Base-by-base conservation (phyloP, 2,888 invertebrate genomes). In the Nowickia ferox region DNA sequence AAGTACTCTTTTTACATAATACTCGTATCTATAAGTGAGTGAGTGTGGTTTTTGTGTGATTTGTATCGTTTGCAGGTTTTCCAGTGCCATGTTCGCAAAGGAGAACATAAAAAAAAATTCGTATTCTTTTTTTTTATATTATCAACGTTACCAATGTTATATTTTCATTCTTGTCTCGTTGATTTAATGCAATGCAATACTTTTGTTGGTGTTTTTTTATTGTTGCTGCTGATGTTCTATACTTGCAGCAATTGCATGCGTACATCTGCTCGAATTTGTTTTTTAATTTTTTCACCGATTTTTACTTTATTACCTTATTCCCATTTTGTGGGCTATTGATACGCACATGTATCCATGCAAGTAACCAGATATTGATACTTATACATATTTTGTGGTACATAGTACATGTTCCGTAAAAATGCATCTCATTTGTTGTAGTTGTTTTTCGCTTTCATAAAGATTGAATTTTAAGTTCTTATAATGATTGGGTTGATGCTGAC, bases 1-100 rank as follows among this genome's bases (percentile, higher is more conserved):
- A 40, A 15, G 15, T 8, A 42, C 8, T 46, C 13, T 1, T 40
- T n/a, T 22, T 22, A 46, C 55, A 38, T 65, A 40, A 17, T 53
- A n/a, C n/a, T n/a, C n/a, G n/a, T n/a, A n/a, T n/a, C n/a, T n/a
- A 82, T 71, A 71, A 82, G 53, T 66, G 85, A 82, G 76, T 83
- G 79, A 86, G 55, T 86, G 86, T 51, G 86, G 86, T 81, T 83
- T 83, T 83, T 83, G 76, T 86, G 86, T 83, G 83, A 86, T 86
- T 86, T 86, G 83, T 76, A 86, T 83, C 83, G 83, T 80, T 83
- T 83, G 76, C 86, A 83, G 79, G 83, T 83, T 80, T 86, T 72
- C 61, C 44, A 76, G 69, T 65, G 42, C 40, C 57, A 55, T 84
- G 78, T 76, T 76, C 40, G 42, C 61, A 44, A 55, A 63, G n/a